These are phyloP conservation scores for Caenorhabditis uteleia DNA, from an alignment of 2,888 invertebrate species.

Conservation along the genomic window DNA sequence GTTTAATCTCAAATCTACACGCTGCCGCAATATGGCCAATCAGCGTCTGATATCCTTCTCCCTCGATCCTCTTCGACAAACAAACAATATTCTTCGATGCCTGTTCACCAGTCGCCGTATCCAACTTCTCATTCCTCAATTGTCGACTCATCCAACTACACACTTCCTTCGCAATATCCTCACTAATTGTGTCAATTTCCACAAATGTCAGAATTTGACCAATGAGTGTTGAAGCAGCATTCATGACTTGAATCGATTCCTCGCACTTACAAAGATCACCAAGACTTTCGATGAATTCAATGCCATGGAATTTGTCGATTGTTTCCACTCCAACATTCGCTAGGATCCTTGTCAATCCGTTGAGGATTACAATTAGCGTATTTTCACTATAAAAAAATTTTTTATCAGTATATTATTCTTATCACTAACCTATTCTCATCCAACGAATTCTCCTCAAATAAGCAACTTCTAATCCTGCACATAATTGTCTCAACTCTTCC, in stretches of 20 bases:
- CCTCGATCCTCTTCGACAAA: conserved; percentile 14
- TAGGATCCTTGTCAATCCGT: conserved; percentile 17
- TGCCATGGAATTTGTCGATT: conserved; percentile 10
- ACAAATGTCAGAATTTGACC: conserved; percentile 45
- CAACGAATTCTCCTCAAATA: conserved; percentile 33
- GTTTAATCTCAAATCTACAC: conserved; percentile 51
- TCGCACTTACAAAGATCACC: conserved; percentile 36
- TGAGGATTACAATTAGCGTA: conserved; percentile 8
- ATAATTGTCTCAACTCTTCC: conserved; percentile 14
- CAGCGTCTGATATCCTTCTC: conserved; percentile 31
- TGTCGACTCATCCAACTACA: conserved; percentile 46
- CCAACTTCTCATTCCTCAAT: conserved; percentile 37
- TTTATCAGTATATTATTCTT: not conserved
- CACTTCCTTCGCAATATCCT: conserved; percentile 18
- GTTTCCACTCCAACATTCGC: conserved; percentile 14
- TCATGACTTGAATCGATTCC: conserved; percentile 34
- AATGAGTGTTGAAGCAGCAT: conserved; percentile 44
- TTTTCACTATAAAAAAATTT: conserved; percentile 10
- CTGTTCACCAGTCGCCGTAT: conserved; percentile 45
- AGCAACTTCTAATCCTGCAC: conserved; percentile 1
- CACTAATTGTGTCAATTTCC: conserved; percentile 5
- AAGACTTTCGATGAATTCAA: conserved; percentile 9
- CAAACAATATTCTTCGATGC: conserved; percentile 50
- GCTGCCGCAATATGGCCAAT: conserved; percentile 44
- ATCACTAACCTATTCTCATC: conserved; percentile 30